Percentiles rank a stretch among this genome's conserved stretches.
Conservation (phyloP, 2,888 invertebrate species). For the Oxytorus armatus region DNA sequence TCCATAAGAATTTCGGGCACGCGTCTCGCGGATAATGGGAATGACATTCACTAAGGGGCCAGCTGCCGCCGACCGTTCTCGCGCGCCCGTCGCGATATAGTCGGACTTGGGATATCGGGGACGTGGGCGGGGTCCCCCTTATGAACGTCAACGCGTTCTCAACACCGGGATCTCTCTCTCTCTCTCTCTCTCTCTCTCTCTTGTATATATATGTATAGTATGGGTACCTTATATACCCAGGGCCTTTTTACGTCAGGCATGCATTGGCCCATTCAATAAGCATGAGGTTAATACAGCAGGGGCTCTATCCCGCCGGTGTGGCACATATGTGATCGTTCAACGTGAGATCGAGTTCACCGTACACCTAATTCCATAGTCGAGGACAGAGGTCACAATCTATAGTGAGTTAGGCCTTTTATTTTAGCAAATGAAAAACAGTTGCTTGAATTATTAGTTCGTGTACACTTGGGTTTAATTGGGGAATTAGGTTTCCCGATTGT, state of each 20-base stretch:
- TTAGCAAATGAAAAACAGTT: neutral
- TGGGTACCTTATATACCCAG: conserved; percentile 40
- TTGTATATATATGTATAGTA: conserved; percentile 6
- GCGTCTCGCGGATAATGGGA: conserved; percentile 80
- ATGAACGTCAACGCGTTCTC: conserved; percentile 63
- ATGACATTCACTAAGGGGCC: conserved; percentile 79
- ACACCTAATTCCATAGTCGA: conserved; percentile 34
- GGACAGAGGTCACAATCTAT: neutral
- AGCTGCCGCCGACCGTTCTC: conserved; percentile 73
- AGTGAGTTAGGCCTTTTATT: conserved; percentile 17
- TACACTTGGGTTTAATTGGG: neutral
- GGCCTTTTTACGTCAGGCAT: conserved; percentile 63
- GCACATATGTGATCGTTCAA: conserved; percentile 63
- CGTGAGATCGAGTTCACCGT: conserved; percentile 48
- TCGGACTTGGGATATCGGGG: conserved; percentile 58
- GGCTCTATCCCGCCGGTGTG: conserved; percentile 21
- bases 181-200: neutral
- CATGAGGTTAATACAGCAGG: conserved; percentile 52
- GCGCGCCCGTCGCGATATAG: conserved; percentile 48
- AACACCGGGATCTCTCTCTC: conserved; percentile 57
- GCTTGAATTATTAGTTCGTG: neutral
- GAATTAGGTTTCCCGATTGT: no score
- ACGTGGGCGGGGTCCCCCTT: conserved; percentile 61
- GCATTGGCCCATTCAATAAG: conserved; percentile 61
- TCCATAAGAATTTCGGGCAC: conserved; percentile 74